Conservation (phyloP, 2,113 vertebrate species). For the Danionella cerebrum region DNA sequence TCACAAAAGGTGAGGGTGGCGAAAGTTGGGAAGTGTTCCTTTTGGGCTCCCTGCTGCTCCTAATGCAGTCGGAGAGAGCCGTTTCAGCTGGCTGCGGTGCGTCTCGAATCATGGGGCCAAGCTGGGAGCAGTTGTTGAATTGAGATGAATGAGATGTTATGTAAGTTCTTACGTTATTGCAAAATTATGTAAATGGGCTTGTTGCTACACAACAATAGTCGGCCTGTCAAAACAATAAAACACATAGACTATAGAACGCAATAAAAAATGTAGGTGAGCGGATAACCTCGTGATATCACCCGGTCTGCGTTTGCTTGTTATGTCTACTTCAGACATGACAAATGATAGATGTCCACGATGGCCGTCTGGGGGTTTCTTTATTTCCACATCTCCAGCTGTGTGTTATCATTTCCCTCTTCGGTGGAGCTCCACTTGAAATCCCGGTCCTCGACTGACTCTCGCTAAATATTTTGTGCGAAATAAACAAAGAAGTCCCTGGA, state of each 20-base stretch:
- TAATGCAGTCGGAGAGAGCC: constrained; percentile 20
- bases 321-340: constrained; percentile 9
- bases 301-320: constrained; percentile 16
- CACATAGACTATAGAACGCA: constrained; percentile 42
- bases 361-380: constrained; percentile 9
- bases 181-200: constrained; percentile 64
- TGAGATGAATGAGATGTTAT: constrained; percentile 61
- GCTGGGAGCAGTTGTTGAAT: constrained; percentile 53
- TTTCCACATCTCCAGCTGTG: constrained; percentile 52
- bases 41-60: constrained; percentile 20
- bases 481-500: constrained; percentile 59
- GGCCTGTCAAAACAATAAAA: constrained; percentile 64
- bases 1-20: constrained; percentile 25
- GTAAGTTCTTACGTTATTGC: constrained; percentile 62
- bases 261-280: too few relatives aligned
- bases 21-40: constrained; percentile 17
- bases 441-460: constrained; percentile 63
- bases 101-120: constrained; percentile 51
- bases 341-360: constrained; percentile 20
- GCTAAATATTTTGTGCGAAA: constrained; percentile 67
- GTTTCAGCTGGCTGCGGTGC: constrained; percentile 12
- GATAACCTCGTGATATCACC: not conserved
- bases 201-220: constrained; percentile 64
- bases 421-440: constrained; percentile 46
- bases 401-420: constrained; percentile 50